A percentile compares a stretch with the other conserved stretches of the same genome.
These are phyloP conservation scores for Ethmia dodecea DNA, from an alignment of 2,888 invertebrate genomes.

Conservation along the genomic window DNA sequence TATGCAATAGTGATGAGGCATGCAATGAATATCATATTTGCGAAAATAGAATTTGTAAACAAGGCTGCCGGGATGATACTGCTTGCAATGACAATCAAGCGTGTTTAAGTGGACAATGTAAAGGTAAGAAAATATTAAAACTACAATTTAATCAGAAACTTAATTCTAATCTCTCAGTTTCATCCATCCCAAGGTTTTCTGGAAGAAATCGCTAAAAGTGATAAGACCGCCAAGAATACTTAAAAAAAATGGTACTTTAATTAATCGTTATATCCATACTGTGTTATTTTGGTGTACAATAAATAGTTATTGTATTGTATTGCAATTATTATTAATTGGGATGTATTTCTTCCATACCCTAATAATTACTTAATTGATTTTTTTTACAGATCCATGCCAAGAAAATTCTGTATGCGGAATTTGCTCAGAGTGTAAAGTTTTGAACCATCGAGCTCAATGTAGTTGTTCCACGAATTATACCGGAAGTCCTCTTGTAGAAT, in stretches of 20 bases:
- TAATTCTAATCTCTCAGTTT: too few species aligned
- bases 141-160: neutral
- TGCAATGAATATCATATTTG: slow-evolving; percentile 91
- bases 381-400: slow-evolving; percentile 85
- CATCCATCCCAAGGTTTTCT: too few species aligned
- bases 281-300: too few species aligned
- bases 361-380: slow-evolving; percentile 3
- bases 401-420: slow-evolving; percentile 86
- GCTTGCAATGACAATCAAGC: slow-evolving; percentile 86
- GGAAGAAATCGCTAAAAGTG: too few species aligned
- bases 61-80: slow-evolving; percentile 91
- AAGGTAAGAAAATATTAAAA: slow-evolving; percentile 77
- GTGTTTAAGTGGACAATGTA: slow-evolving; percentile 89
- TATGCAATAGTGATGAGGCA: slow-evolving; percentile 91
- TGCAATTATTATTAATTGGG: slow-evolving; percentile 3
- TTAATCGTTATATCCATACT: too few species aligned
- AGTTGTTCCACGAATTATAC: slow-evolving; percentile 88
- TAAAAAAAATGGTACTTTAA: too few species aligned
- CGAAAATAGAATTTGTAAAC: slow-evolving; percentile 89
- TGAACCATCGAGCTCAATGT: slow-evolving; percentile 91
- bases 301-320: too few species aligned
- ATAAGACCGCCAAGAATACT: too few species aligned
- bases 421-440: slow-evolving; percentile 89
- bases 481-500: slow-evolving; percentile 89
- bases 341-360: neutral